Percentiles rank a stretch among this genome's conserved stretches.
Evolutionary conservation across 2,888 invertebrate species (phyloP).

Genomic region (Meloe dianella): DNA sequence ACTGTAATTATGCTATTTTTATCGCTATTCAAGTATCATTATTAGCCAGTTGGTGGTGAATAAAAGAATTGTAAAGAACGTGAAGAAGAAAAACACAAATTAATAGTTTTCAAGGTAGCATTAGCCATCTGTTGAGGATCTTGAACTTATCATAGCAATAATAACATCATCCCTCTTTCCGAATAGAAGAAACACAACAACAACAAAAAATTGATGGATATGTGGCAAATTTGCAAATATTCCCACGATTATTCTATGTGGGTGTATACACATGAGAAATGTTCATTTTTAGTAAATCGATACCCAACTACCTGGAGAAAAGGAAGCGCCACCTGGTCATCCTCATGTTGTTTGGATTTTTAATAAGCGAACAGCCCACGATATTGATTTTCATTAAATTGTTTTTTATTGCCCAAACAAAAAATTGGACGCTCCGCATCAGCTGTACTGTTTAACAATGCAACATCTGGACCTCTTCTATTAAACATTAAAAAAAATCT

Average conservation of each 20-base stretch:
- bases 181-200: background rate
- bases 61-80: background rate
- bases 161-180: background rate
- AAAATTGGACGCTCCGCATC: background rate
- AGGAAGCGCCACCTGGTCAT: constrained; percentile 24
- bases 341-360: constrained; percentile 13
- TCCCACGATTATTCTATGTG: constrained; percentile 20
- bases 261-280: background rate
- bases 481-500: background rate
- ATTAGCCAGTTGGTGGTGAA: background rate
- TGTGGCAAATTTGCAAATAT: constrained; percentile 20
- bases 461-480: background rate
- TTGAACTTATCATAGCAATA: constrained; percentile 17
- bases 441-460: background rate
- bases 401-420: background rate
- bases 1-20: background rate
- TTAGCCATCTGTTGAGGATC: constrained; percentile 24
- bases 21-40: background rate
- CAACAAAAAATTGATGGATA: background rate
- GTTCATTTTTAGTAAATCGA: constrained; percentile 18
- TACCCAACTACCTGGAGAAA: constrained; percentile 11
- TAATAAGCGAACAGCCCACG: background rate
- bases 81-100: constrained; percentile 1
- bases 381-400: background rate
- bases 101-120: constrained; percentile 17